Evolutionary conservation across 2,797 vertebrate species (phyloP), one percentile per base, ranked within the genome.

Genomic region (Takifugu rubripes): DNA sequence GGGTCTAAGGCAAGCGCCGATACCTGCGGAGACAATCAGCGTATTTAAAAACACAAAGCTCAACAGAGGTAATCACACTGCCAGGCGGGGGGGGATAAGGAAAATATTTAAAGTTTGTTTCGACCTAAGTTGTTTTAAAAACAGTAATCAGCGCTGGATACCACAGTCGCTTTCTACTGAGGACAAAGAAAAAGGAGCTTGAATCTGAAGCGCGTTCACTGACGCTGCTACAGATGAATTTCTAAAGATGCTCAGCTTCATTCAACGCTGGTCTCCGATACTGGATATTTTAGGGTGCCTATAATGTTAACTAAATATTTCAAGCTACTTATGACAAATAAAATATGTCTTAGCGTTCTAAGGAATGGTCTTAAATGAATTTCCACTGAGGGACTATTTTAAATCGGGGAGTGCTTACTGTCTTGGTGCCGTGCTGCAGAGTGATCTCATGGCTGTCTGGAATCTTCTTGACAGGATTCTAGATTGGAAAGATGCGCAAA

Each of bases 381-480:
- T 40, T 40, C 29, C 25, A 16, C 21, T 29, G 47, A 17, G n/a
- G 36, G 49, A 56, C 24, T 25, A 51, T 45, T 29, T 44, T n/a
- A 44, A 21, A 59, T 58, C 6, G 61, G 1, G 21, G 21, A 46
- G 21, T 17, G 81, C 94, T 94, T 91, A 98, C 97, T 6, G 94
- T 95, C 87, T 94, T 99, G 33, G 88, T 93, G 79, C 97, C 95
- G 15, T 98, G 97, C 59, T 91, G 93, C 43, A 99, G 88, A 0
- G 93, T 96, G 82, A 99, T 97, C 81, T 98, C 97, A 84, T 99
- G 97, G 3, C 95, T 94, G 78, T 97, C 96, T 61, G 96, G 97
- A 83, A 98, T 98, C 89, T 88, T 95, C 86, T 94, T 98, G 45
- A 98, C 84, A 58, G 95, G 95, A 73, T 92, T 93, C 96, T 99